phyloP scores from a whole-genome alignment of 2,113 vertebrate species.

The Sinosuthora webbiana region DNA sequence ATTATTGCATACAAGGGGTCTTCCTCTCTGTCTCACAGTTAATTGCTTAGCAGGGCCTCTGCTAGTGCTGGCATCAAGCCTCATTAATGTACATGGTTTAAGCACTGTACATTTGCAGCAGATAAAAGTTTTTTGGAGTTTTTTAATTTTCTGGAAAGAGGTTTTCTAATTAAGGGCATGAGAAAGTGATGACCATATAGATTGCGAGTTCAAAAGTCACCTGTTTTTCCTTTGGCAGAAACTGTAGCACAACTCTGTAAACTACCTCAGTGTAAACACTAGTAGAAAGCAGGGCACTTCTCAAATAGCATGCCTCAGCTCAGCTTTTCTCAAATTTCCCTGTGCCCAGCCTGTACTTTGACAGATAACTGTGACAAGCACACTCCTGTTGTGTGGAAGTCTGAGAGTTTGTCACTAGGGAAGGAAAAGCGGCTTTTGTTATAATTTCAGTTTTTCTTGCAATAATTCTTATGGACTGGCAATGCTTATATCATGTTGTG shows the following conservation, averaged over 20 bases:
- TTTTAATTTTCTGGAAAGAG: neutral
- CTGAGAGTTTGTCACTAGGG: conserved; percentile 4
- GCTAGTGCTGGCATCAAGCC: neutral
- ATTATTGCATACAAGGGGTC: neutral
- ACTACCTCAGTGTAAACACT: neutral
- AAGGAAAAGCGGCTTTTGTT: conserved; percentile 8
- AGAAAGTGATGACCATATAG: neutral
- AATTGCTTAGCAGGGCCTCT: neutral
- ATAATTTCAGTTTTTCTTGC: neutral
- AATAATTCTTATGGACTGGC: conserved; percentile 26
- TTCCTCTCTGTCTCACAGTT: neutral
- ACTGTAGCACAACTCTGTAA: neutral
- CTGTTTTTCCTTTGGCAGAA: conserved; percentile 2
- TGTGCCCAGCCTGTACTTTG: neutral
- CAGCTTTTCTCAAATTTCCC: neutral
- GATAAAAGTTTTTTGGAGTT: neutral
- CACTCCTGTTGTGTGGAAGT: neutral
- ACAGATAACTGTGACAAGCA: conserved; percentile 9
- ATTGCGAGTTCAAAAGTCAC: neutral
- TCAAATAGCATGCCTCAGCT: neutral
- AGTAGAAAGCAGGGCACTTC: neutral
- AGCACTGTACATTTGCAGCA: neutral
- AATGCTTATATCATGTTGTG: neutral
- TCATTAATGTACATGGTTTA: neutral
- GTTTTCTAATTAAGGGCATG: conserved; percentile 1